Conservation (phyloP, 2,888 invertebrate genomes). For the Lagria hirta region DNA sequence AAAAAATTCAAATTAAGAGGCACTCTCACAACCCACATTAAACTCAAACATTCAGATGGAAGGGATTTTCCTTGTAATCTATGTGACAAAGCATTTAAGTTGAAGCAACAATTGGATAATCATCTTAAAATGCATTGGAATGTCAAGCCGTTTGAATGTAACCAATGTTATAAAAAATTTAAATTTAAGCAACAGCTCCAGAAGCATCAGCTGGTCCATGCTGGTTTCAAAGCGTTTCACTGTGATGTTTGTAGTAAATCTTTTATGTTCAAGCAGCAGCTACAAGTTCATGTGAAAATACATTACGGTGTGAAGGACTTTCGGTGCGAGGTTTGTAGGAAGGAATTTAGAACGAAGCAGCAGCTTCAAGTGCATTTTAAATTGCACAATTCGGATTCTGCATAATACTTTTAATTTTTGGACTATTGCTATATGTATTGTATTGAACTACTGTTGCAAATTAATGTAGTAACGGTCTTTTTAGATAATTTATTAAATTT, state of each 20-base stretch:
- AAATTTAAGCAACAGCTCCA: constrained; percentile 38
- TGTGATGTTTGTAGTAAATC: constrained; percentile 34
- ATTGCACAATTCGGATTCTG: constrained; percentile 16
- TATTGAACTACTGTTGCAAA: no score
- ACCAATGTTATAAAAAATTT: constrained; percentile 35
- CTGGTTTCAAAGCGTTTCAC: constrained; percentile 31
- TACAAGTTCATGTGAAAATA: constrained; percentile 34
- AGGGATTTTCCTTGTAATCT: constrained; percentile 32
- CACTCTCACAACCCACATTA: constrained; percentile 11
- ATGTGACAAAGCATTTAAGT: constrained; percentile 34
- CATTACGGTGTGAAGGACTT: constrained; percentile 32
- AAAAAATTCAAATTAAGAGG: constrained; percentile 15
- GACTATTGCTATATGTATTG: no score
- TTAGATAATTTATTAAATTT: no score
- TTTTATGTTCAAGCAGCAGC: constrained; percentile 36
- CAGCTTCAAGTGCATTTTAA: constrained; percentile 35
- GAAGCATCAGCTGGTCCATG: constrained; percentile 32
- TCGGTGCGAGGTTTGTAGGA: constrained; percentile 26
- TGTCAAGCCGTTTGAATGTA: constrained; percentile 33
- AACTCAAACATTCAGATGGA: constrained; percentile 27
- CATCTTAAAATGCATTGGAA: constrained; percentile 33
- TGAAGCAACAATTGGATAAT: constrained; percentile 36
- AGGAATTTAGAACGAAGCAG: constrained; percentile 32
- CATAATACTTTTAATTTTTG: no score
- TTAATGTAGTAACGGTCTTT: no score